Evolutionary conservation across 2,888 invertebrate genomes (phyloP).

Genomic region (Agonum fuliginosum): DNA sequence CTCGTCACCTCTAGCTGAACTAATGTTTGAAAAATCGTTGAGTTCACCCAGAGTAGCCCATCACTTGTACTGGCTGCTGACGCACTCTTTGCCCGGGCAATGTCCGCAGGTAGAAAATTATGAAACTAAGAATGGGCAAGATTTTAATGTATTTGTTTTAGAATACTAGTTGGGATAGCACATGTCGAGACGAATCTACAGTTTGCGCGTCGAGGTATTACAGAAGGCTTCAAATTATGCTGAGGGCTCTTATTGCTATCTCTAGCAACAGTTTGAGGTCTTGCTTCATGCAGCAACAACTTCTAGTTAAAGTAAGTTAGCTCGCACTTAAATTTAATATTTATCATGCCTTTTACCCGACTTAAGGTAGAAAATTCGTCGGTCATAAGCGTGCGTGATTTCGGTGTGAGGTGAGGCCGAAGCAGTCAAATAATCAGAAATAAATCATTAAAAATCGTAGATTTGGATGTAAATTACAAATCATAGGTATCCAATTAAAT

Average conservation of each 20-base stretch:
- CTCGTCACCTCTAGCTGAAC: constrained; percentile 88
- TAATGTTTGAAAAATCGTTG: constrained; percentile 88
- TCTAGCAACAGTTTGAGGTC: constrained; percentile 88
- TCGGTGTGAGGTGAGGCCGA: too few species aligned
- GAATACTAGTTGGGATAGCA: constrained; percentile 71
- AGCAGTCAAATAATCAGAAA: too few species aligned
- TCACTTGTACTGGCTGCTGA: constrained; percentile 94
- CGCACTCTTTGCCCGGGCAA: constrained; percentile 87
- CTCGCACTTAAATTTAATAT: too few species aligned
- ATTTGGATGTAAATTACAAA: too few species aligned
- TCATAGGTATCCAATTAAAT: too few species aligned
- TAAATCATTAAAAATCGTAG: too few species aligned
- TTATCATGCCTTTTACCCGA: too few species aligned
- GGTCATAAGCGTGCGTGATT: too few species aligned
- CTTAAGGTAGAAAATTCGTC: too few species aligned
- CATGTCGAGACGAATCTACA: constrained; percentile 77
- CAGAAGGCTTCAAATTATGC: constrained; percentile 87
- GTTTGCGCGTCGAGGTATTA: constrained; percentile 84
- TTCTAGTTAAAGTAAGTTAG: constrained; percentile 84
- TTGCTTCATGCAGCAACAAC: constrained; percentile 89
- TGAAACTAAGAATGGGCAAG: constrained; percentile 43
- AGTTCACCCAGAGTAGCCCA: constrained; percentile 94
- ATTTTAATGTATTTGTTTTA: constrained; percentile 54
- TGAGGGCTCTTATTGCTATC: constrained; percentile 89
- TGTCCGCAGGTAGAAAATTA: constrained; percentile 82